Evolutionary conservation across 2,113 vertebrate species (phyloP), one percentile per base, ranked within the genome.

Genomic region (Xiphophorus couchianus): DNA sequence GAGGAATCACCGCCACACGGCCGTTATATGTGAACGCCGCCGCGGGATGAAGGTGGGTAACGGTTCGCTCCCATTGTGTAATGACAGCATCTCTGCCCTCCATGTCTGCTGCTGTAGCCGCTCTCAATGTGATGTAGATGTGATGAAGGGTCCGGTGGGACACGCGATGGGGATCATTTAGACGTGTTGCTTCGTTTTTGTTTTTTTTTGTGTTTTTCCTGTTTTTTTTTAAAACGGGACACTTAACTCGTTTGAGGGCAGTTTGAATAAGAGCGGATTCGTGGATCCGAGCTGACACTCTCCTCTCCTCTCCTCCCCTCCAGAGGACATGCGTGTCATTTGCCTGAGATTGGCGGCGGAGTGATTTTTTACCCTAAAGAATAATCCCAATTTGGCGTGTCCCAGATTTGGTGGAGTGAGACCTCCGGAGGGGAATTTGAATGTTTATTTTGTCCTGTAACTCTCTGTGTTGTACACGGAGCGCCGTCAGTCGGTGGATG

Each of bases 41-140:
- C 75, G 66, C 28, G 82, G 62, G 85, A 86, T 88, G 83, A 86
- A 91, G 92, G 91, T 92, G 78, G 72, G 91, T 89, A 74, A 73
- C 77, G 31, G 81, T 29, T 75, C 12, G 74, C 12, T 75, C 28
- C 60, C 42, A 60, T 82, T 80, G 84, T 82, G 75, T 68, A 5
- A 29, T 19, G 13, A 14, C 87, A 58, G 78, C 77, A 82, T 76
- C 76, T 63, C 54, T 67, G 80, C 74, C 73, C 77, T 78, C 58
- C 71, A 73, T 77, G 74, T 44, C 71, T 51, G 69, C 62, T 61
- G 8, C 5, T 12, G 61, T 30, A 69, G 27, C 71, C 0, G 22
- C 9, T 8, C 51, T 58, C 1, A 2, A n/a, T n/a, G 51, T 58
- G 51, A 11, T 7, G 33, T 30, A 10, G 8, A 44, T 28, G 28